phyloP scores from a whole-genome alignment of 2,888 invertebrate genomes.

The Cosmia trapezina region DNA sequence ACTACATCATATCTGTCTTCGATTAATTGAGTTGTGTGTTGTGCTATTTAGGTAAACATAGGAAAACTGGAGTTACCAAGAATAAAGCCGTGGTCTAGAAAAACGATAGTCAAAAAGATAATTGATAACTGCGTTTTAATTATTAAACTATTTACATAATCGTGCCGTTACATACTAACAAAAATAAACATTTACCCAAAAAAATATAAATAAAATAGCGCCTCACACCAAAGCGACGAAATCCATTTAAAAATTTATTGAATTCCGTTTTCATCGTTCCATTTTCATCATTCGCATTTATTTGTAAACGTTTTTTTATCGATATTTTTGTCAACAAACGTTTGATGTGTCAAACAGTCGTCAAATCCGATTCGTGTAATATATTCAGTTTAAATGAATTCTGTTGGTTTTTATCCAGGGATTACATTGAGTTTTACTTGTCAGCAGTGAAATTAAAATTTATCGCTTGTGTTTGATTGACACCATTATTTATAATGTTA shows the following conservation, averaged over 20 bases:
- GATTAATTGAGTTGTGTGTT: too few relatives aligned
- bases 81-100: too few relatives aligned
- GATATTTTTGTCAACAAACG: slow-evolving; percentile 14
- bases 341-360: slow-evolving; percentile 26
- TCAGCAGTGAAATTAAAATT: slow-evolving; percentile 6
- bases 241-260: slow-evolving; percentile 8
- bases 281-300: neutral
- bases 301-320: slow-evolving; percentile 29
- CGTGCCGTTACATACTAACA: too few relatives aligned
- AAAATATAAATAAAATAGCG: neutral
- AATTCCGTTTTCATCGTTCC: neutral
- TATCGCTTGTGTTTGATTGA: neutral
- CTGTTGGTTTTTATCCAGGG: slow-evolving; percentile 20
- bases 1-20: too few relatives aligned
- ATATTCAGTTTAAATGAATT: slow-evolving; percentile 40
- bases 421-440: slow-evolving; percentile 21
- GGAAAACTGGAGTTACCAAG: too few relatives aligned
- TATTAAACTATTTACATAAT: too few relatives aligned
- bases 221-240: neutral
- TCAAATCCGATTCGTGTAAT: slow-evolving; percentile 45
- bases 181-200: too few relatives aligned
- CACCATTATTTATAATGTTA: too few relatives aligned
- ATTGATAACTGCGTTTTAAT: too few relatives aligned
- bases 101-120: too few relatives aligned
- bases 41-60: too few relatives aligned